Percentiles rank a stretch among this genome's conserved stretches.
These are phyloP conservation scores for Nylanderia fulva DNA, from an alignment of 1,140 invertebrate genomes.

Conservation along the genomic window DNA sequence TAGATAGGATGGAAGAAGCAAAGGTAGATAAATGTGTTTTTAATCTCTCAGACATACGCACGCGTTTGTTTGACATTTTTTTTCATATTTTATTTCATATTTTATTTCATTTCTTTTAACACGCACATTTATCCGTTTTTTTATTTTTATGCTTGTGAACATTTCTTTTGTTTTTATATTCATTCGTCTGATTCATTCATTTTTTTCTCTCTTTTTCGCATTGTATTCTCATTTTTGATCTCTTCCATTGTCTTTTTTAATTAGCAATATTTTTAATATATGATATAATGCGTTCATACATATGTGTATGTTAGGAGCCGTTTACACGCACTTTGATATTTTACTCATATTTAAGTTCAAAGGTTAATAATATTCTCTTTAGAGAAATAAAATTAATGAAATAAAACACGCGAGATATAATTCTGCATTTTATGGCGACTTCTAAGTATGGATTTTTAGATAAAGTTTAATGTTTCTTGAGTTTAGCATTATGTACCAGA, in stretches of 20 bases:
- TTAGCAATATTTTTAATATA: not conserved
- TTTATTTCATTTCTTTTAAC: constrained; percentile 13
- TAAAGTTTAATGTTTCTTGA: not conserved
- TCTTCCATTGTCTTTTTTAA: not conserved
- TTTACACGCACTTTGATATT: not conserved
- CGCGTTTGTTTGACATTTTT: not conserved
- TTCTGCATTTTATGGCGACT: not conserved
- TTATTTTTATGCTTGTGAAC: not conserved
- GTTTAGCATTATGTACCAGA: not conserved
- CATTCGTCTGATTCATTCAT: not conserved
- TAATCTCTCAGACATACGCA: not conserved
- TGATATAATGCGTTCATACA: not conserved
- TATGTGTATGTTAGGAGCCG: not conserved
- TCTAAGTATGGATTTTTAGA: not conserved
- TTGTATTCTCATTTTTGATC: not conserved
- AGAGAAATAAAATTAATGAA: constrained; percentile 10
- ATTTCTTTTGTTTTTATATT: not conserved
- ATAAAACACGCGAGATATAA: constrained; percentile 6
- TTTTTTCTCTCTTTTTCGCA: not conserved
- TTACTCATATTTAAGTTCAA: constrained; percentile 13
- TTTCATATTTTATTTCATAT: constrained; percentile 2
- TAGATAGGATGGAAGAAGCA: not conserved
- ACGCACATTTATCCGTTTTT: not conserved
- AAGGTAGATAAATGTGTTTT: not conserved
- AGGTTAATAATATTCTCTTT: constrained; percentile 1